Evolutionary conservation across 2,113 vertebrate species (phyloP).

Genomic region (Sinocyclocheilus maitianheensis): DNA sequence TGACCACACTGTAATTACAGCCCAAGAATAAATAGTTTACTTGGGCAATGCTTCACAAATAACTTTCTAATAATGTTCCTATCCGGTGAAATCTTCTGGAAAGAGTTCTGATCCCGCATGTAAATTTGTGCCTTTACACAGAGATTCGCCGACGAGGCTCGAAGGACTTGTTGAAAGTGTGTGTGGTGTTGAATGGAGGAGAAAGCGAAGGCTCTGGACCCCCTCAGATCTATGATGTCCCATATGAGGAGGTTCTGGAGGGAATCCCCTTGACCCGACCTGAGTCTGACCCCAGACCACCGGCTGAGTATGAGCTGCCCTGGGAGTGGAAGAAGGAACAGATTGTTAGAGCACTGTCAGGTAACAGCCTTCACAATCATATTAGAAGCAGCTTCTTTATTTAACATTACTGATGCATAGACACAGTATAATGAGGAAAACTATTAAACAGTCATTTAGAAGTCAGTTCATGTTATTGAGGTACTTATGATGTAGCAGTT

Average conservation of each 20-base stretch:
- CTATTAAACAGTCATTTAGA: not conserved
- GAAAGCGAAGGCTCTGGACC: conserved; percentile 60
- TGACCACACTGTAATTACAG: not conserved
- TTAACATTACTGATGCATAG: not conserved
- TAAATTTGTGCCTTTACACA: conserved; percentile 56
- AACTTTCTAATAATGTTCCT: not conserved
- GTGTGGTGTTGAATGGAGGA: conserved; percentile 83
- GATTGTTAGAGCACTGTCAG: conserved; percentile 78
- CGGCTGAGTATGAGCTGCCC: conserved; percentile 77
- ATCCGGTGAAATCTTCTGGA: not conserved
- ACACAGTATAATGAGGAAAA: not conserved
- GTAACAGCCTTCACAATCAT: conserved; percentile 58
- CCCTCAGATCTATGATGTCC: conserved; percentile 77
- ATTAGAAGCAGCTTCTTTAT: not conserved
- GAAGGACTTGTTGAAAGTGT: conserved; percentile 90
- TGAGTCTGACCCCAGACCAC: conserved; percentile 75
- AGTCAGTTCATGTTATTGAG: conserved; percentile 5
- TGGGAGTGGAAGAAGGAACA: conserved; percentile 83
- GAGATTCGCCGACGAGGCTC: conserved; percentile 90
- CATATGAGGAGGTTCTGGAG: conserved; percentile 74
- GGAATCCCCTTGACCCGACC: conserved; percentile 76
- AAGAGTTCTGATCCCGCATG: conserved; percentile 20
- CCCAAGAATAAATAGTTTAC: not conserved
- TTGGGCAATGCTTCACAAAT: not conserved
- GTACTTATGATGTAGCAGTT: not conserved